Conservation (phyloP, 1,140 invertebrate species). For the Drosophila repletoides region DNA sequence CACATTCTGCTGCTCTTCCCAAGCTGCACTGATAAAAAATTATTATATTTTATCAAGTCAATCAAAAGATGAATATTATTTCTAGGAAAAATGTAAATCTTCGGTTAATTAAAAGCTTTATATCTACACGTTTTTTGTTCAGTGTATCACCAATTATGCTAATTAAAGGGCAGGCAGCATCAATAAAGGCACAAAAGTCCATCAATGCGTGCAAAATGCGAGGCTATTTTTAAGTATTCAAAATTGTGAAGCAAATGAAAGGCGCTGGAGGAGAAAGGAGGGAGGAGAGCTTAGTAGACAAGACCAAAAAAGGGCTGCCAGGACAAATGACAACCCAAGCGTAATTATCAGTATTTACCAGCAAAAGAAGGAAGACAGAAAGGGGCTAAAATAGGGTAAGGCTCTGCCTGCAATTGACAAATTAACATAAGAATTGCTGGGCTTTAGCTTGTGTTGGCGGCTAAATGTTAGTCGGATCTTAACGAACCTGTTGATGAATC, state of each 20-base stretch:
- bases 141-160: constrained; percentile 70
- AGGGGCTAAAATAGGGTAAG: not conserved
- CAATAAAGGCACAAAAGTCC: constrained; percentile 36
- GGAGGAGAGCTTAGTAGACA: constrained; percentile 12
- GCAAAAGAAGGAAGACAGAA: constrained; percentile 6
- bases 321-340: constrained; percentile 52
- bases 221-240: constrained; percentile 61
- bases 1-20: constrained; percentile 47
- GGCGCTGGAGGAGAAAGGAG: not conserved
- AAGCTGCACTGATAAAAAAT: too few relatives aligned
- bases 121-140: constrained; percentile 10
- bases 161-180: constrained; percentile 54
- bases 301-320: constrained; percentile 37
- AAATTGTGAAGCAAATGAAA: constrained; percentile 27
- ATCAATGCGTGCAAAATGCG: constrained; percentile 68
- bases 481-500: constrained; percentile 79
- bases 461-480: constrained; percentile 31
- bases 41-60: too few relatives aligned
- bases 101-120: too few relatives aligned
- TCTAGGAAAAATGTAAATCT: too few relatives aligned
- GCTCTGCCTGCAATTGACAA: constrained; percentile 62
- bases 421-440: constrained; percentile 69
- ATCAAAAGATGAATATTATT: too few relatives aligned
- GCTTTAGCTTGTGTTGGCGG: not conserved
- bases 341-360: constrained; percentile 70